Base-by-base conservation (phyloP, 2,888 invertebrate genomes). In the Cheiracanthium punctorium region DNA sequence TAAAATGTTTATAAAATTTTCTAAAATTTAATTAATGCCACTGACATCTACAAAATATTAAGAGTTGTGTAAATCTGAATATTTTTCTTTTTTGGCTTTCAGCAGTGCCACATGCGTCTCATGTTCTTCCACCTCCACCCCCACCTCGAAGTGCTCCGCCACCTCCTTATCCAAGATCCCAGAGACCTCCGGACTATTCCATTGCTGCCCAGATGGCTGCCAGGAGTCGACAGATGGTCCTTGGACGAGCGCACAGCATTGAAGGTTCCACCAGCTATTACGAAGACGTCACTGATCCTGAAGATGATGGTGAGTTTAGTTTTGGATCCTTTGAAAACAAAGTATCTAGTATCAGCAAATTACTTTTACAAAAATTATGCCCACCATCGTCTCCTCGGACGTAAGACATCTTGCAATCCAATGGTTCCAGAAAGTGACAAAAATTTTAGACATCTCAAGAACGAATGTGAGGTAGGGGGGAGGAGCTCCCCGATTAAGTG, bases 221-320 rank as follows among this genome's bases (percentile, higher is more conserved):
- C 29, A 94, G 96, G 88, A 91, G 90, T 89, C 90, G 91, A 75
- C 90, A 90, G 74, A 93, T 95, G 90, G 95, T 96, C 92, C 93
- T 96, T 89, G 95, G 95, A 90, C 94, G 96, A 90, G 96, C 96
- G 73, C 96, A 96, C 93, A 96, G 96, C 89, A 96, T 96, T 92
- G 96, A 96, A 92, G 96, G 96, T 90, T 96, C 96, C 89, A 95
- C 95, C 88, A 95, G 94, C 91, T 95, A 95, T 91, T 95, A 94
- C 92, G 95, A 95, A 89, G 90, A 90, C 74, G 76, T 81, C 12
- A 88, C 88, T 32, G 89, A 89, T 71, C 88, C 88, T 70, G 86
- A 86, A 30, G 90, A 90, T 80, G 90, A 90, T 88, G 93, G 92
- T 91, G 89, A n/a, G n/a, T n/a, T n/a, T n/a, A n/a, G n/a, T n/a